Base-by-base conservation (phyloP, 2,797 vertebrate genomes). In the Halcyon smyrnensis region DNA sequence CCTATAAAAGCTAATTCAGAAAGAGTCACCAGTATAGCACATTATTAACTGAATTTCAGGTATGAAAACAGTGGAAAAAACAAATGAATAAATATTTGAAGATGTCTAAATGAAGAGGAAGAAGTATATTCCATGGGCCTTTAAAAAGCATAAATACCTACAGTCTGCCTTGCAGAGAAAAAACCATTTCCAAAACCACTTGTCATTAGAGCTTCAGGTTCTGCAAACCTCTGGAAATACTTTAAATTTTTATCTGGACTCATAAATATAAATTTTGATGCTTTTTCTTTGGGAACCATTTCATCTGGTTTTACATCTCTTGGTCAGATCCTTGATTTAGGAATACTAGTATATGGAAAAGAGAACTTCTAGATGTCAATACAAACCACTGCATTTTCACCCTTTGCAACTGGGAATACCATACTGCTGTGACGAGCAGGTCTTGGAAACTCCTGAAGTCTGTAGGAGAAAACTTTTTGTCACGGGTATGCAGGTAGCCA, bases 71-170 rank as follows among this genome's bases (percentile, higher is more conserved):
- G 54, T 36, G 11, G 20, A 25, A 85, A 94, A 84, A 94, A 89
- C 74, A 93, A 77, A 79, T 41, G 30, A 78, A 84, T 80, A 93
- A 91, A 93, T 93, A 90, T 78, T 91, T 91, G 60, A 91, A 81
- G 32, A 48, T 34, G 16, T 60, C 79, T 91, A 85, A 83, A 88
- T 54, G 39, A 87, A 91, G 39, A 71, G 23, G 34, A 74, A 77
- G 46, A 65, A 39, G 13, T 73, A 48, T 69, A 83, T 15, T 79
- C 39, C 15, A 19, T 20, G 34, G 36, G 45, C 10, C 32, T 56
- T 83, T 81, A 48, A 85, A 89, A 92, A 74, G 27, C 45, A 18
- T 67, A 51, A 92, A 65, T 89, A 37, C 5, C 32, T 93, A 36
- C 50, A 34, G 25, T 50, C 12, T 3, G 1, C 20, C 24, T 27